These are phyloP conservation scores for Oscheius sp. DNA, from an alignment of 1,140 invertebrate genomes.

Conservation along the genomic window DNA sequence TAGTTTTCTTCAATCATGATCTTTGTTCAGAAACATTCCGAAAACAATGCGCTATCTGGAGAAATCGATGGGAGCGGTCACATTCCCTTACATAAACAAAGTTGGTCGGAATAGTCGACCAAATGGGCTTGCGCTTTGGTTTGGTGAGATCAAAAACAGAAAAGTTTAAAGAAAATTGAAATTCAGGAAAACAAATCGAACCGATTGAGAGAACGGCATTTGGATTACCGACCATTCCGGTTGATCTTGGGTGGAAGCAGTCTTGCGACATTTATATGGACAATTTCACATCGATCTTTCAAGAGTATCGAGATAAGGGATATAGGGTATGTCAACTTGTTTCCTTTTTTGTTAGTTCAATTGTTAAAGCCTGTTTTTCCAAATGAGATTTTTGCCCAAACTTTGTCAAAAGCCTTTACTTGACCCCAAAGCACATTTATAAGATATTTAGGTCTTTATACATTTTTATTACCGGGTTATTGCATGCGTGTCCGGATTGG, in stretches of 20 bases:
- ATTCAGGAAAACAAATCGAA: constrained; percentile 19
- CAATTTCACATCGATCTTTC: constrained; percentile 12
- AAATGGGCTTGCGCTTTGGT: constrained; percentile 30
- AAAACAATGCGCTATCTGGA: constrained; percentile 22
- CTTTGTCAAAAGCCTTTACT: too few relatives aligned
- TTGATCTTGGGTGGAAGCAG: constrained; percentile 3
- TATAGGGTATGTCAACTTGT: too few relatives aligned
- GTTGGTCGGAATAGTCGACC: constrained; percentile 37
- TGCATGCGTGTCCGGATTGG: too few relatives aligned
- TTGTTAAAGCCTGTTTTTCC: too few relatives aligned
- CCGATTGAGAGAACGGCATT: neutral
- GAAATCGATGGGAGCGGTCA: constrained; percentile 23
- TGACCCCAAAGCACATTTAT: too few relatives aligned
- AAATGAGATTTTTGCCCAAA: too few relatives aligned
- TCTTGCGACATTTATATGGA: constrained; percentile 10
- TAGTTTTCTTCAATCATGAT: neutral
- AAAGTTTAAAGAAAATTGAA: neutral
- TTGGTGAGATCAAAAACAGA: constrained; percentile 8
- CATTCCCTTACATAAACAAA: constrained; percentile 37
- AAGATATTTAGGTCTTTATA: too few relatives aligned
- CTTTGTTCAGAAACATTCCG: constrained; percentile 22
- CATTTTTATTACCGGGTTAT: too few relatives aligned
- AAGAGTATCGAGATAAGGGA: neutral
- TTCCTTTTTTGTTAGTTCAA: too few relatives aligned
- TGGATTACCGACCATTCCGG: neutral